These are phyloP conservation scores for Tillus elongatus DNA, from an alignment of 2,888 invertebrate species.

Conservation along the genomic window DNA sequence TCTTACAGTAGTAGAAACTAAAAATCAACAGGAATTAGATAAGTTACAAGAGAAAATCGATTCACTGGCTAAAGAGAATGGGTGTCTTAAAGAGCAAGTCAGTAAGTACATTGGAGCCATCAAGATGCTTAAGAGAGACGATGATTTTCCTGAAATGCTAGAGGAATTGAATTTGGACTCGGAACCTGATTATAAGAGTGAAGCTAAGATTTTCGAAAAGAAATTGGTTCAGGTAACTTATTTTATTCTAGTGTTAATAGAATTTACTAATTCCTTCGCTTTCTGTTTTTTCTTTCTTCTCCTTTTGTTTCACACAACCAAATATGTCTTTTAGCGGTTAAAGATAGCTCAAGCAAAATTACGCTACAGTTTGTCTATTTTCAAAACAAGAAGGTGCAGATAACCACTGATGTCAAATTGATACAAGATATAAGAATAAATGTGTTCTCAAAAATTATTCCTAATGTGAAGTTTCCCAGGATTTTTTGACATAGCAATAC, in stretches of 20 bases:
- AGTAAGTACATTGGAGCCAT: conserved; percentile 84
- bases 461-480: too few species aligned
- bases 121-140: conserved; percentile 58
- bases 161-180: conserved; percentile 34
- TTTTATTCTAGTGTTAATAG: conserved; percentile 6
- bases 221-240: conserved; percentile 70
- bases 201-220: conserved; percentile 71
- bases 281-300: too few species aligned
- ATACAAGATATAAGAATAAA: too few species aligned
- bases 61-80: conserved; percentile 62
- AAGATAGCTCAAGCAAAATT: too few species aligned
- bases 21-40: conserved; percentile 34
- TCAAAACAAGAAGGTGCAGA: too few species aligned
- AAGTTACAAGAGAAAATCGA: conserved; percentile 33
- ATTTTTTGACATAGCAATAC: too few species aligned
- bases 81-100: conserved; percentile 71
- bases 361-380: too few species aligned
- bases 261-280: too few species aligned
- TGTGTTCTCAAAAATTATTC: too few species aligned
- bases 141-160: conserved; percentile 43
- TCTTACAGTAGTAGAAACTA: conserved; percentile 35
- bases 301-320: too few species aligned
- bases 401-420: too few species aligned
- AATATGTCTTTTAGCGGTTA: too few species aligned
- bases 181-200: conserved; percentile 49